Percentiles rank a stretch among this genome's conserved stretches.
Evolutionary conservation across 1,140 invertebrate genomes (phyloP).

Genomic region (Drosophila nikananu): DNA sequence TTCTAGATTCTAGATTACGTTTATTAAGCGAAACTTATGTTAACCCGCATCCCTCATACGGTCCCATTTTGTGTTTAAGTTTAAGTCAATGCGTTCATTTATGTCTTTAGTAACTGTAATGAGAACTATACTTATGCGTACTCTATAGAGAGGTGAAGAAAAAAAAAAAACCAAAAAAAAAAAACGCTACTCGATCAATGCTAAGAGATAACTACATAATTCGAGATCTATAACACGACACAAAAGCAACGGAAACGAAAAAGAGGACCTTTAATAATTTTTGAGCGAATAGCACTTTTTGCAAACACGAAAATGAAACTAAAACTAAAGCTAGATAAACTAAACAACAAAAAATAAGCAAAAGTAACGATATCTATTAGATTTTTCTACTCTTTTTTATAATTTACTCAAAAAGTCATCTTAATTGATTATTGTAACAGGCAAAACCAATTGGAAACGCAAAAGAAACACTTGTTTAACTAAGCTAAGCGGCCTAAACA

Average conservation of each 20-base stretch:
- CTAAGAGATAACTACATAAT: slow-evolving; percentile 46
- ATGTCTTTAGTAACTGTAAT: slow-evolving; percentile 73
- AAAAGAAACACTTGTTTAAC: slow-evolving; percentile 56
- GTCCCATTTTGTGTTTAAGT: slow-evolving; percentile 61
- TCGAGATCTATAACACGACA: slow-evolving; percentile 54
- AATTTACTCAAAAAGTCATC: slow-evolving; percentile 76
- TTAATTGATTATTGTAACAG: slow-evolving; percentile 66
- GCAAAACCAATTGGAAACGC: slow-evolving; percentile 55
- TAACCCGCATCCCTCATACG: slow-evolving; percentile 36
- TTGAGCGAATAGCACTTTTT: slow-evolving; percentile 84
- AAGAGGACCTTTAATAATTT: slow-evolving; percentile 71
- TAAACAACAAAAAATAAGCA: slow-evolving; percentile 59
- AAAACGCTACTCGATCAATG: slow-evolving; percentile 43
- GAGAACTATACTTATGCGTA: slow-evolving; percentile 61
- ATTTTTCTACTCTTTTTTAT: slow-evolving; percentile 84
- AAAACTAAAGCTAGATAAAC: slow-evolving; percentile 50
- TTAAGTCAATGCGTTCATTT: slow-evolving; percentile 72
- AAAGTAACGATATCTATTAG: slow-evolving; percentile 72
- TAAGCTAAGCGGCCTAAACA: slow-evolving; percentile 73
- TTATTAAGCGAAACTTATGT: slow-evolving; percentile 55
- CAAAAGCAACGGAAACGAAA: slow-evolving; percentile 32
- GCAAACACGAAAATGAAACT: slow-evolving; percentile 65
- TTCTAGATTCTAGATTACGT: slow-evolving; percentile 61
- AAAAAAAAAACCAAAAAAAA: slow-evolving; percentile 37
- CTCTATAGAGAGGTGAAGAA: slow-evolving; percentile 48